phyloP scores from a whole-genome alignment of 2,888 invertebrate genomes.

The Plagodis pulveraria region DNA sequence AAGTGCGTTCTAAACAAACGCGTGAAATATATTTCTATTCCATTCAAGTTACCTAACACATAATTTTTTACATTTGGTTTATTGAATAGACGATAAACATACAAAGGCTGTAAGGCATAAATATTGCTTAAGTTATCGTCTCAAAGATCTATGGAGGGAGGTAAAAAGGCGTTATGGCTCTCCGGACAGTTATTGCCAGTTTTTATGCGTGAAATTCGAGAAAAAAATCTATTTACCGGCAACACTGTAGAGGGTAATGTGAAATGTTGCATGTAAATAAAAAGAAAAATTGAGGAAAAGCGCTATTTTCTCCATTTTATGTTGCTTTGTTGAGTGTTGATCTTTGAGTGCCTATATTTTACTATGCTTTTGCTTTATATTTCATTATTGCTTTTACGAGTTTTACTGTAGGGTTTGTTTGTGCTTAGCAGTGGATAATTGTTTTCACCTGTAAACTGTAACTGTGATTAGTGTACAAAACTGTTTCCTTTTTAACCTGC shows the following conservation, averaged over 20 bases:
- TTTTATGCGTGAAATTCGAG: constrained; percentile 65
- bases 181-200: constrained; percentile 70
- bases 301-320: constrained; percentile 27
- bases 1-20: no score
- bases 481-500: no score
- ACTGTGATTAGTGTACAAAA: no score
- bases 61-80: constrained; percentile 48
- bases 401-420: no score
- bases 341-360: no score
- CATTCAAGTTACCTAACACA: no score
- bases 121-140: constrained; percentile 66
- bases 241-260: constrained; percentile 60
- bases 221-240: constrained; percentile 67
- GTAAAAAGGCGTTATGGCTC: constrained; percentile 57
- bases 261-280: constrained; percentile 51
- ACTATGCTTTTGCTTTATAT: no score
- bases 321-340: constrained; percentile 9
- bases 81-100: constrained; percentile 65
- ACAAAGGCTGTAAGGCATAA: constrained; percentile 64
- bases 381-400: no score
- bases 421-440: no score
- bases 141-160: constrained; percentile 59
- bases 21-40: no score
- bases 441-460: no score
- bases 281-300: constrained; percentile 26